Evolutionary conservation across 2,797 vertebrate species (phyloP).

Genomic region (Calcarius lapponicus): DNA sequence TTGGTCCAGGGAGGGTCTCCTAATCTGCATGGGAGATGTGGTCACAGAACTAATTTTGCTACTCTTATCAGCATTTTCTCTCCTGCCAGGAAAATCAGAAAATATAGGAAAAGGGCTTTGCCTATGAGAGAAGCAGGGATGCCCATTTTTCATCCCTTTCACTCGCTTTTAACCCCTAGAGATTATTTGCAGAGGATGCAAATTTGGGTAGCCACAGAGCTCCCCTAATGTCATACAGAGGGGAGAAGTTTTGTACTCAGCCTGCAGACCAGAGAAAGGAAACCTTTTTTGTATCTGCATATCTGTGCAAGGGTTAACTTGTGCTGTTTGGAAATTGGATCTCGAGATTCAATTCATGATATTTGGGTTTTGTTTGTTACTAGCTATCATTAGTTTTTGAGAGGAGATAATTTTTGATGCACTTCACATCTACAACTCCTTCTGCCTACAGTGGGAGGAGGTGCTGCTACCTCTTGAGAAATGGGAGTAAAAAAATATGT

Average conservation of each 20-base stretch:
- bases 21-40: background rate
- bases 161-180: background rate
- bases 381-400: conserved; percentile 7
- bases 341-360: background rate
- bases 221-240: background rate
- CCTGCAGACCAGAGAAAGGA: background rate
- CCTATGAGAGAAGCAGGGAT: background rate
- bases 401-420: background rate
- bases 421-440: background rate
- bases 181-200: background rate
- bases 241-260: background rate
- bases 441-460: background rate
- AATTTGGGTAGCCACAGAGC: background rate
- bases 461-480: background rate
- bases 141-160: background rate
- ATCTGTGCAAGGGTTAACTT: background rate
- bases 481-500: background rate
- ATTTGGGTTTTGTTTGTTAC: background rate
- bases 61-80: background rate
- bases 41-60: background rate
- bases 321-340: background rate
- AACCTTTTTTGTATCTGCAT: background rate
- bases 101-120: background rate
- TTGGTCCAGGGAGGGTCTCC: background rate
- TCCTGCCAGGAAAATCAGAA: background rate